Evolutionary conservation across 2,113 vertebrate species (phyloP), one percentile per base, ranked within the genome.

Genomic region (Hippocampus guttulatus): DNA sequence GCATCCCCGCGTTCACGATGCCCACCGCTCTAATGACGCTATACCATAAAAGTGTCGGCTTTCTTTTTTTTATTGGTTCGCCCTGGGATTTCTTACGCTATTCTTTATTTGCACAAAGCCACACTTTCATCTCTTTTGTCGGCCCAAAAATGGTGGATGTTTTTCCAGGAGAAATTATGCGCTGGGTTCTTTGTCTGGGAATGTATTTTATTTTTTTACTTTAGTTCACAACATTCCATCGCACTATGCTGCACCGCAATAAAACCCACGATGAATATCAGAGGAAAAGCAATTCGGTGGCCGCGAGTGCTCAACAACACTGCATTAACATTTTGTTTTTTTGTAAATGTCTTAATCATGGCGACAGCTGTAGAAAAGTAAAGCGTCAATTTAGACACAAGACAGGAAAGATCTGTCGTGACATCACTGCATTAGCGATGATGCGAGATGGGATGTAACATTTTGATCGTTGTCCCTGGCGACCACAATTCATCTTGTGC

Each of bases 121-220:
- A 54, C 61, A 63, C 18, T 43, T 57, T n/a, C 11, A 61, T 70
- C 68, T 71, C 74, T 72, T 54, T 71, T 66, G 30, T 33, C 58
- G 16, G 27, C 15, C 27, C 2, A 6, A 14, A 61, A 33, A 61
- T 20, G 5, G 54, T 8, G 16, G 25, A 16, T 75, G 45, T 64
- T 64, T 71, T 69, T 71, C 33, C 41, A 23, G 61, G 18, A 23
- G 65, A 14, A 66, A 69, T 67, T 71, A 33, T 3, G 15, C 21
- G 5, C 20, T 41, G 5, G 21, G 38, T 8, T 58, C 70, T 71
- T 75, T 54, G 1, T 64, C 49, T 40, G 69, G 74, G 78, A 75
- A 64, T 12, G 3, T 33, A 67, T 75, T 61, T 38, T 58, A n/a
- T 38, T 2, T 3, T 68, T 60, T 58, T 25, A 63, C 43, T 30